Percentiles rank a stretch among this genome's conserved stretches.
These are phyloP conservation scores for Chrysolina americana DNA, from an alignment of 2,888 invertebrate species.

Conservation along the genomic window DNA sequence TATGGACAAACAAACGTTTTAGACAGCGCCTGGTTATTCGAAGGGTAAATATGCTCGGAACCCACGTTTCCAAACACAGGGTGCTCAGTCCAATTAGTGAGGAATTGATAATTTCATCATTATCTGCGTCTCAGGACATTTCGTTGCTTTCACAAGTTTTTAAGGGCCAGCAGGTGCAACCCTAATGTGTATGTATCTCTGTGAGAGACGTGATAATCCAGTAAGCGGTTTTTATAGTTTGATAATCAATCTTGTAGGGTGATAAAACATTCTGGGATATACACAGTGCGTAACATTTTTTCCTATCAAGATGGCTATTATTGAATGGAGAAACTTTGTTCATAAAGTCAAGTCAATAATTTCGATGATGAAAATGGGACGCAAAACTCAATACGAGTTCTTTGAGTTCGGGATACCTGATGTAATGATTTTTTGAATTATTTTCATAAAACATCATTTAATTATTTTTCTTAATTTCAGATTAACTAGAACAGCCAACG, in stretches of 20 bases:
- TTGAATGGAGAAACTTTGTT: too few species aligned
- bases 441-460: too few species aligned
- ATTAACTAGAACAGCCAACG: too few species aligned
- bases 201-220: not conserved
- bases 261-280: not conserved
- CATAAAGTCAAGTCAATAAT: too few species aligned
- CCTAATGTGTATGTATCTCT: not conserved
- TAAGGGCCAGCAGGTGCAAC: constrained; percentile 24
- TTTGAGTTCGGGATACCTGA: too few species aligned
- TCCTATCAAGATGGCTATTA: too few species aligned
- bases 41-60: constrained; percentile 54
- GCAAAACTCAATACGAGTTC: too few species aligned
- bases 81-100: constrained; percentile 53
- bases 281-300: not conserved
- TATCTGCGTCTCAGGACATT: constrained; percentile 40
- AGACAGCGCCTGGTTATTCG: constrained; percentile 52
- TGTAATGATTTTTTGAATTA: too few species aligned
- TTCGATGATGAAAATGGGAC: too few species aligned
- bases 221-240: not conserved
- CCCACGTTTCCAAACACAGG: constrained; percentile 43
- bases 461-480: too few species aligned
- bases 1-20: constrained; percentile 57
- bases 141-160: constrained; percentile 30
- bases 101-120: constrained; percentile 54
- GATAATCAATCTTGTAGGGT: not conserved